Percentiles rank a stretch among this genome's conserved stretches.
These are phyloP conservation scores for Lepidurus couesii DNA, from an alignment of 1,140 invertebrate genomes.

Conservation along the genomic window DNA sequence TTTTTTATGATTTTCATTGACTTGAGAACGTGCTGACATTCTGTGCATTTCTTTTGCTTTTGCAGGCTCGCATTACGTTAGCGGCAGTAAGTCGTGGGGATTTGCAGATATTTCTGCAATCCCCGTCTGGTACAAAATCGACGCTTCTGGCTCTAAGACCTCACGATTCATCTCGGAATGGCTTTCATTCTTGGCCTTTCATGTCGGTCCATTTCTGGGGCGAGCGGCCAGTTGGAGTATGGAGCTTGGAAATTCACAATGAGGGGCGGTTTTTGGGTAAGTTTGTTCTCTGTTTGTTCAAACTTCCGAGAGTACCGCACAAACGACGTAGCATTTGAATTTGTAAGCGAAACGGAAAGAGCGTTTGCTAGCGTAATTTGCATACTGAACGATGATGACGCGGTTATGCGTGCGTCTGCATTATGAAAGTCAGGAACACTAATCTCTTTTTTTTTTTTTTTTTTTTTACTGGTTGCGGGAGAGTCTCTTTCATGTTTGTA, in stretches of 20 bases:
- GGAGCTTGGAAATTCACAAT: conserved; percentile 90
- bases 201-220: conserved; percentile 96
- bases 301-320: not conserved
- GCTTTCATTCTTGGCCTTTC: conserved; percentile 87
- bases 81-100: conserved; percentile 77
- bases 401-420: no score
- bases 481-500: conserved; percentile 7
- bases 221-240: conserved; percentile 83
- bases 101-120: conserved; percentile 78
- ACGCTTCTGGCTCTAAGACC: conserved; percentile 77
- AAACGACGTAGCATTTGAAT: no score
- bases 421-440: no score
- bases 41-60: conserved; percentile 30
- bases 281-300: conserved; percentile 38
- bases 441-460: not conserved
- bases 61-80: conserved; percentile 68
- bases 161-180: conserved; percentile 75
- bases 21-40: not conserved
- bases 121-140: conserved; percentile 78
- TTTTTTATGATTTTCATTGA: not conserved
- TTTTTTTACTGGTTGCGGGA: conserved; percentile 14
- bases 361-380: no score
- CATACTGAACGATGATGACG: no score
- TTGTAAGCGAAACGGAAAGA: no score
- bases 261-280: conserved; percentile 80